Conservation (phyloP, 2,888 invertebrate genomes). For the Acanthococcus lagerstroemiae region DNA sequence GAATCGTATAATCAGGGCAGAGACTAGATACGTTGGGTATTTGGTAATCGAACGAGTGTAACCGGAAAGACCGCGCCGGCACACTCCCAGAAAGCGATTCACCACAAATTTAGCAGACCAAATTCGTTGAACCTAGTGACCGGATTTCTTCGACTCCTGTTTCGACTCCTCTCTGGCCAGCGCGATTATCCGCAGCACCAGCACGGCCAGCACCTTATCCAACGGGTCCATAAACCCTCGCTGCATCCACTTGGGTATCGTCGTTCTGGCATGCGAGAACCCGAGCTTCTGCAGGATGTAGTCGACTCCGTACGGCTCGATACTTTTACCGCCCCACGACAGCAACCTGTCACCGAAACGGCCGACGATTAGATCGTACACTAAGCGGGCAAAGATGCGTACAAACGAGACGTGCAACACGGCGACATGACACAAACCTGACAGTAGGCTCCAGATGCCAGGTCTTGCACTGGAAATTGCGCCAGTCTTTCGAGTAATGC, state of each 20-base stretch:
- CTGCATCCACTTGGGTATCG: conserved; percentile 99
- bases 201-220: conserved; percentile 81
- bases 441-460: conserved; percentile 96
- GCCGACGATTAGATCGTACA: neutral
- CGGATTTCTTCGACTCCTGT: conserved; percentile 16
- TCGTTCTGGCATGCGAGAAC: conserved; percentile 92
- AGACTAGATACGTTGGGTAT: too few species aligned
- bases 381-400: too few species aligned
- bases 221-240: conserved; percentile 95
- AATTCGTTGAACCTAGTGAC: too few species aligned
- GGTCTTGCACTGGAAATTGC: conserved; percentile 83
- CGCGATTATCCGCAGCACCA: conserved; percentile 59
- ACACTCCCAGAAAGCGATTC: too few species aligned
- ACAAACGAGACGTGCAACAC: neutral
- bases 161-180: conserved; percentile 42
- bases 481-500: conserved; percentile 62
- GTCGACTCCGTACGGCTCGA: conserved; percentile 97
- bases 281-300: conserved; percentile 96
- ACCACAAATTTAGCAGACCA: too few species aligned
- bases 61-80: too few species aligned
- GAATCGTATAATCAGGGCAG: too few species aligned
- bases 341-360: conserved; percentile 47
- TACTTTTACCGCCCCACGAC: conserved; percentile 89
- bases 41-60: too few species aligned
- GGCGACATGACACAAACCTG: conserved; percentile 44